A percentile compares a stretch with the other conserved stretches of the same genome.
phyloP scores from a whole-genome alignment of 2,888 invertebrate genomes.

The Apodemia zela region DNA sequence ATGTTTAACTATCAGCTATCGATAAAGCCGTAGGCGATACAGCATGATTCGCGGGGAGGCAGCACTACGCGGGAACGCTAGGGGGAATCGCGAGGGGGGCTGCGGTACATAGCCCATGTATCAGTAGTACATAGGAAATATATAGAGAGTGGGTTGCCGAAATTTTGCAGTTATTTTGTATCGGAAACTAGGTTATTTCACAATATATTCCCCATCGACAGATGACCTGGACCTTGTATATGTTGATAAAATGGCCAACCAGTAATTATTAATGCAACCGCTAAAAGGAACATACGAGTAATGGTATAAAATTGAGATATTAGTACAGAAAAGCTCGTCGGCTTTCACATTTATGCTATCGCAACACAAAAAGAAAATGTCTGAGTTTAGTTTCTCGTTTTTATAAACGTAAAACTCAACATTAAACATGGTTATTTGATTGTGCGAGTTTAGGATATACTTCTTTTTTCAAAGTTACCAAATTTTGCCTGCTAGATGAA shows the following conservation, averaged over 20 bases:
- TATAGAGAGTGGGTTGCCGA: constrained; percentile 63
- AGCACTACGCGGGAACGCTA: constrained; percentile 58
- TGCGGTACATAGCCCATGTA: constrained; percentile 68
- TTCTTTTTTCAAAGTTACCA: background rate
- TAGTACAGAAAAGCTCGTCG: background rate
- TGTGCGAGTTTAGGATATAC: background rate
- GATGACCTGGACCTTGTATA: constrained; percentile 34
- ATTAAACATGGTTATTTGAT: background rate
- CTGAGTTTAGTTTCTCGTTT: background rate
- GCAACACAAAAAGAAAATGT: background rate
- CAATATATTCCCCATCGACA: constrained; percentile 57
- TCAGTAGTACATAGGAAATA: constrained; percentile 63
- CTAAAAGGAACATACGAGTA: constrained; percentile 13
- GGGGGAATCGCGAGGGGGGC: constrained; percentile 49
- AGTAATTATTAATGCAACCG: constrained; percentile 22
- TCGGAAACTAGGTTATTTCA: constrained; percentile 77
- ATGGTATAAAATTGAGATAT: background rate
- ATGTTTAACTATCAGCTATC: constrained; percentile 49
- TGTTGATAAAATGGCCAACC: constrained; percentile 24
- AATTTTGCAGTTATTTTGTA: constrained; percentile 79
- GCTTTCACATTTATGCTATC: background rate
- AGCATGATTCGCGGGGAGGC: constrained; percentile 67
- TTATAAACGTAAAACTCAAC: background rate
- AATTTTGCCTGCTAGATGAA: background rate
- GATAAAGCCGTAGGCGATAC: constrained; percentile 46